Conservation (phyloP, 2,113 vertebrate species). For the Entomyzon cyanotis region DNA sequence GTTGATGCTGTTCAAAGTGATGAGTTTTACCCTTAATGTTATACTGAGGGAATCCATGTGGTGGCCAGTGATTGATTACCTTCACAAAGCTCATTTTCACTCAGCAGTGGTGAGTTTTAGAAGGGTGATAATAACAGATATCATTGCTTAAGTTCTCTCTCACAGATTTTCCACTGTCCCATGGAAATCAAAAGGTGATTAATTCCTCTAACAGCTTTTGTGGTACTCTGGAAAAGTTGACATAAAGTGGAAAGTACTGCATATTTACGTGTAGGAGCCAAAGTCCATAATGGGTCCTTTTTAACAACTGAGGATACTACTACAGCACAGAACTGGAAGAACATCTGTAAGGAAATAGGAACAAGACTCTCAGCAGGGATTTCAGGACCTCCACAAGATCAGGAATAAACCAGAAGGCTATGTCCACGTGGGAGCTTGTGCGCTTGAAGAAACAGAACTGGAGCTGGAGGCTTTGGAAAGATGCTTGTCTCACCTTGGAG, state of each 20-base stretch:
- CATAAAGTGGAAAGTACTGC: neutral
- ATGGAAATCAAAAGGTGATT: slow-evolving; percentile 20
- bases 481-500: neutral
- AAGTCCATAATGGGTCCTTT: neutral
- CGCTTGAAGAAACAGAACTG: neutral
- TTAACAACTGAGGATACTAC: neutral
- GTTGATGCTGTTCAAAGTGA: slow-evolving; percentile 42
- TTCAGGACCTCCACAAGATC: neutral
- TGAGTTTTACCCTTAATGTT: slow-evolving; percentile 49
- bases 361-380: neutral
- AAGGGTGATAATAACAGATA: slow-evolving; percentile 49
- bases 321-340: neutral
- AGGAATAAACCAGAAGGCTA: neutral
- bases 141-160: slow-evolving; percentile 46
- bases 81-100: slow-evolving; percentile 61
- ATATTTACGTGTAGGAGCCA: neutral
- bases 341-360: neutral
- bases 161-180: neutral
- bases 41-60: slow-evolving; percentile 36
- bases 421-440: neutral
- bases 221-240: neutral
- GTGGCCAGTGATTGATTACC: slow-evolving; percentile 51
- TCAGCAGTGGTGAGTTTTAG: slow-evolving; percentile 49
- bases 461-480: neutral
- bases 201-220: slow-evolving; percentile 7